Base-by-base conservation (phyloP, 2,888 invertebrate species). In the Emmelina monodactyla region DNA sequence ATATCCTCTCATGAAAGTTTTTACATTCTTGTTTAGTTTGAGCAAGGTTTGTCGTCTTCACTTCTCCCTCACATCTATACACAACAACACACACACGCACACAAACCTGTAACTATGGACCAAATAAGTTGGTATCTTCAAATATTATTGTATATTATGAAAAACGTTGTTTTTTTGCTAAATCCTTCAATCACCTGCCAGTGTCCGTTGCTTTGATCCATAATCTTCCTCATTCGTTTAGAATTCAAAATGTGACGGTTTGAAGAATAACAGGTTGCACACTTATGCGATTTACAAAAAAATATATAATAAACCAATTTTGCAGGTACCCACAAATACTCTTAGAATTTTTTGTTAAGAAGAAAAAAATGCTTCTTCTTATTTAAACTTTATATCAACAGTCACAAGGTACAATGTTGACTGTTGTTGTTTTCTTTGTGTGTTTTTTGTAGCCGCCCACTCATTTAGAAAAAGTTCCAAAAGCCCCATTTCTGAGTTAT, bases 321-420 rank as follows among this genome's bases (percentile, higher is more conserved):
- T 25, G 25, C 25, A 25, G 25, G 25, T 25, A 25, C 9, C 25
- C 25, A 25, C n/a, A 25, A n/a, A n/a, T n/a, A n/a, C n/a, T 25
- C 25, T 25, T 25, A 4, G 11, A n/a, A n/a, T 25, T 25, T 25
- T 25, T 25, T 25, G 25, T n/a, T n/a, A n/a, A n/a, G n/a, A n/a
- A n/a, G n/a, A n/a, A n/a, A n/a, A n/a, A n/a, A n/a, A n/a, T n/a
- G n/a, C n/a, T n/a, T n/a, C n/a, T n/a, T n/a, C n/a, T n/a, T n/a
- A n/a, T n/a, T n/a, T n/a, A n/a, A n/a, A n/a, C n/a, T n/a, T n/a
- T n/a, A n/a, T n/a, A n/a, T n/a, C n/a, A n/a, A n/a, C n/a, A n/a
- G n/a, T n/a, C n/a, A n/a, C n/a, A n/a, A n/a, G n/a, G n/a, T n/a
- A n/a, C n/a, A n/a, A n/a, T n/a, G n/a, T n/a, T n/a, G n/a, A n/a